These are phyloP conservation scores for Belonocnema kinseyi DNA, from an alignment of 1,140 invertebrate species.

Conservation along the genomic window DNA sequence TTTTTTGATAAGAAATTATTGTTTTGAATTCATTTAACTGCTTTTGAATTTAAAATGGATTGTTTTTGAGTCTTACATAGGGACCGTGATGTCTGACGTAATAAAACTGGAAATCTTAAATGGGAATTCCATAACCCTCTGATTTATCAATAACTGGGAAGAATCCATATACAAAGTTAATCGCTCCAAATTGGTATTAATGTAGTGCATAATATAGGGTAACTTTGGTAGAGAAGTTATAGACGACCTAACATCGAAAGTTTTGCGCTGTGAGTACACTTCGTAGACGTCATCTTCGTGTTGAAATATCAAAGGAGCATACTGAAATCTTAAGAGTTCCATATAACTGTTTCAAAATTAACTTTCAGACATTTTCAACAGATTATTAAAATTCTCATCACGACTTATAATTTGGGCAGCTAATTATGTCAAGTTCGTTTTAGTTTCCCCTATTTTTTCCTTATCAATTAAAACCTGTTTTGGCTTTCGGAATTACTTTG, in stretches of 20 bases:
- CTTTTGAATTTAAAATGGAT: no score
- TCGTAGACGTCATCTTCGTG: background rate
- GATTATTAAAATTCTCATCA: background rate
- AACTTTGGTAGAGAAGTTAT: conserved; percentile 10
- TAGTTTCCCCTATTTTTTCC: no score
- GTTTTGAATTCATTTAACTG: no score
- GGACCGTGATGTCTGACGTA: no score
- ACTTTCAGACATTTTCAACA: background rate
- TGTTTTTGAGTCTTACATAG: no score
- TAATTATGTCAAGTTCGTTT: conserved; percentile 13
- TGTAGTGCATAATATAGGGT: conserved; percentile 17
- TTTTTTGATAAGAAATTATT: no score
- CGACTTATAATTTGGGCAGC: background rate
- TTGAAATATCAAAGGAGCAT: conserved; percentile 14
- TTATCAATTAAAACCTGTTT: no score
- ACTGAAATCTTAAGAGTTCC: conserved; percentile 16
- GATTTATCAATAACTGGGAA: background rate
- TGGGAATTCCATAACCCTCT: no score
- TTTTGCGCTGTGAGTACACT: background rate
- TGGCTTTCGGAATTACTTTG: no score
- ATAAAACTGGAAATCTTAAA: no score
- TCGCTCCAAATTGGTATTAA: conserved; percentile 4
- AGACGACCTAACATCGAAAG: background rate
- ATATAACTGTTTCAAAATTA: background rate
- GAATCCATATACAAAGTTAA: background rate